Percentiles rank a stretch among this genome's conserved stretches.
phyloP scores from a whole-genome alignment of 2,888 invertebrate species.

The Leptinotarsa peninsularis region DNA sequence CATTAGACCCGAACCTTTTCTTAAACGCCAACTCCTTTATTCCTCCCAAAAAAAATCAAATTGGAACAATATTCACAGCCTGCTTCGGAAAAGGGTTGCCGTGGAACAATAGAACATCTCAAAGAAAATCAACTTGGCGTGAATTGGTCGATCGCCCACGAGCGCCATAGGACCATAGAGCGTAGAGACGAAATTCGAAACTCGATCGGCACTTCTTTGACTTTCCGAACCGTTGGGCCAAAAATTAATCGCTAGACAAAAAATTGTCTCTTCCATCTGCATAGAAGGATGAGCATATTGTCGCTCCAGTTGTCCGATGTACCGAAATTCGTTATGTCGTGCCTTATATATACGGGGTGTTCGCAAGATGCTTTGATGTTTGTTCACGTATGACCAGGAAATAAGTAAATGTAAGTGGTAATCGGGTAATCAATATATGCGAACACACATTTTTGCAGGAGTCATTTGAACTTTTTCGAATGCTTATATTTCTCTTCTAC shows the following conservation, averaged over 20 bases:
- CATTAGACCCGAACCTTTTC: constrained; percentile 33
- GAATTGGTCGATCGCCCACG: constrained; percentile 49
- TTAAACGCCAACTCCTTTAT: constrained; percentile 34
- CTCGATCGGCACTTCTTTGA: constrained; percentile 62
- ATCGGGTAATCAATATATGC: too few relatives aligned
- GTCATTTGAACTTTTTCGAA: too few relatives aligned
- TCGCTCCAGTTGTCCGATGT: constrained; percentile 40
- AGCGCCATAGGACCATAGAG: constrained; percentile 43
- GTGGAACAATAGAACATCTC: constrained; percentile 47
- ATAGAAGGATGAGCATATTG: constrained; percentile 52
- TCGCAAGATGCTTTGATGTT: constrained; percentile 50
- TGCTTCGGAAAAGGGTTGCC: constrained; percentile 49
- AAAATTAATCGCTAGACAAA: constrained; percentile 54
- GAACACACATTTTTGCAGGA: too few relatives aligned
- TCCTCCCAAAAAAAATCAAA: constrained; percentile 21
- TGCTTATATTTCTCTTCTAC: too few relatives aligned
- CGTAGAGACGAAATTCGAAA: constrained; percentile 49
- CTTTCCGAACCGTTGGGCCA: constrained; percentile 63
- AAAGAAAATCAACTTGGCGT: constrained; percentile 50
- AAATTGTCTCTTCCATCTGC: constrained; percentile 51
- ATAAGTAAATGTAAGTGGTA: too few relatives aligned
- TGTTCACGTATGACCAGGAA: too few relatives aligned
- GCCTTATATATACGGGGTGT: background rate
- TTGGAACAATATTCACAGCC: constrained; percentile 26
- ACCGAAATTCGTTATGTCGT: constrained; percentile 16